phyloP scores from a whole-genome alignment of 2,113 vertebrate species.

The Heliornis fulica region DNA sequence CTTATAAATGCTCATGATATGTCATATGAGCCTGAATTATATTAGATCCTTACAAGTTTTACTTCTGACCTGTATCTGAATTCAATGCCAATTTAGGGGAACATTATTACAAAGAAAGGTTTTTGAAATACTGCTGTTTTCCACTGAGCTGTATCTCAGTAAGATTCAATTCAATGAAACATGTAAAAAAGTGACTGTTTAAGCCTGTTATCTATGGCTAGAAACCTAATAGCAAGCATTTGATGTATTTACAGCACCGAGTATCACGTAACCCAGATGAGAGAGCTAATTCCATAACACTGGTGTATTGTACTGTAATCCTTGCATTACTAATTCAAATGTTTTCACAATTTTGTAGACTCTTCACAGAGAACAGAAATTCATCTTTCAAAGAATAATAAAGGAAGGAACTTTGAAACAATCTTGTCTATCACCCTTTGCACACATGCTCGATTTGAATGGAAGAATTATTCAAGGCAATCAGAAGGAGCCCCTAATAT shows the following conservation, averaged over 20 bases:
- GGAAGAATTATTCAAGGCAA: background rate
- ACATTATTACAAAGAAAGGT: background rate
- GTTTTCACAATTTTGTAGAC: background rate
- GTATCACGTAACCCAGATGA: background rate
- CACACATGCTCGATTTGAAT: background rate
- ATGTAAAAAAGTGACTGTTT: slow-evolving; percentile 10
- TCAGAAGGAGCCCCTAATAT: background rate
- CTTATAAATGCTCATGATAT: background rate
- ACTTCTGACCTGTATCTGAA: background rate
- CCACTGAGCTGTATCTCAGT: background rate
- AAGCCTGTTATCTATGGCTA: background rate
- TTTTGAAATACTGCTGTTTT: background rate
- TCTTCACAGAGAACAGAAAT: background rate
- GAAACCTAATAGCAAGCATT: background rate
- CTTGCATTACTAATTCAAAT: background rate
- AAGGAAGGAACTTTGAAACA: background rate
- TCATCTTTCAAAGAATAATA: background rate
- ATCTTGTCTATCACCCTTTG: background rate
- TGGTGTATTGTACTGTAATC: background rate
- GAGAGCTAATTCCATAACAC: background rate
- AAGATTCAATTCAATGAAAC: background rate
- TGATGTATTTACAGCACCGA: background rate
- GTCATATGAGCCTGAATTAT: background rate
- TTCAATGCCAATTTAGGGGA: background rate
- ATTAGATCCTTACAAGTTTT: background rate